Conservation (phyloP, 2,888 invertebrate species). For the Andrena praecox region DNA sequence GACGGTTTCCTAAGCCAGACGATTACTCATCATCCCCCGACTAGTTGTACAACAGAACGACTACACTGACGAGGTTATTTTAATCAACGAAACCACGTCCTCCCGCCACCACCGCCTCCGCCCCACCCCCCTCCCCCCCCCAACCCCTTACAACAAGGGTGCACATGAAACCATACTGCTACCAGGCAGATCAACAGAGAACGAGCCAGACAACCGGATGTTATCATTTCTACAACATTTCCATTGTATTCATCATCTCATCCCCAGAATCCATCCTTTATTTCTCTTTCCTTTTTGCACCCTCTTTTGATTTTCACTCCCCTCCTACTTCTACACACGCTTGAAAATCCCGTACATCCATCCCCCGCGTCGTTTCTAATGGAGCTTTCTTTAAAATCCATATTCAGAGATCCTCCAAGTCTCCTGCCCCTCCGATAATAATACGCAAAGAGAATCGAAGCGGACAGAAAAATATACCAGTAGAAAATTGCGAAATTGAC, state of each 20-base stretch:
- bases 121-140: slow-evolving; percentile 24
- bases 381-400: background rate
- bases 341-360: background rate
- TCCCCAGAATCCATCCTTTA: slow-evolving; percentile 24
- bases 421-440: background rate
- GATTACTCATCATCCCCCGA: slow-evolving; percentile 64
- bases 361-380: background rate
- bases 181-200: slow-evolving; percentile 63
- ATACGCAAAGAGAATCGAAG: too few species aligned
- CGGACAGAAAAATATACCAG: too few species aligned
- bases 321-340: background rate
- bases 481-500: too few species aligned
- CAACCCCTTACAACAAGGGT: slow-evolving; percentile 61
- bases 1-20: slow-evolving; percentile 63
- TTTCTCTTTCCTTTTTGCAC: slow-evolving; percentile 1
- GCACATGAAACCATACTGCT: slow-evolving; percentile 64
- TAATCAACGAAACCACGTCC: slow-evolving; percentile 75
- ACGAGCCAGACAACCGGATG: slow-evolving; percentile 64
- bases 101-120: slow-evolving; percentile 28
- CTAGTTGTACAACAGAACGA: slow-evolving; percentile 65
- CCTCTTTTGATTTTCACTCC: background rate
- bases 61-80: slow-evolving; percentile 78
- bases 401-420: background rate
- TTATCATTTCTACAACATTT: slow-evolving; percentile 69
- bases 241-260: slow-evolving; percentile 54